Evolutionary conservation across 2,888 invertebrate genomes (phyloP), one percentile per base, ranked within the genome.

Genomic region (Trichopria drosophilae): DNA sequence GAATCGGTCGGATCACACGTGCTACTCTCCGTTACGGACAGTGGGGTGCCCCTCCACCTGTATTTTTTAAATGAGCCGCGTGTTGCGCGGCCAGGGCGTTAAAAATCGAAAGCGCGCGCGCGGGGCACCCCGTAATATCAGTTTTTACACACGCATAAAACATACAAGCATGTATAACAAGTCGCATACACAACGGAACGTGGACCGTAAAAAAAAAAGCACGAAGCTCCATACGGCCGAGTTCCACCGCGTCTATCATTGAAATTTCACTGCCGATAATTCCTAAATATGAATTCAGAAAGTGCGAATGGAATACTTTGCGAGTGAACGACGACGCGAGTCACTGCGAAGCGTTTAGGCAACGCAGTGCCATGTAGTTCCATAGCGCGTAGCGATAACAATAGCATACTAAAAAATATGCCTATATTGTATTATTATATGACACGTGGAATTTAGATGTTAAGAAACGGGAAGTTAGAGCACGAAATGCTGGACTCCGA

Each of bases 241-340:
- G n/a, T n/a, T n/a, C n/a, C n/a, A n/a, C 67, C 68, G 69, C 71
- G 69, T 73, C 69, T 71, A 71, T 72, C 70, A 63, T 60, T 75
- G 73, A 73, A 71, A 75, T 75, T 74, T 74, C 74, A 75, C 75
- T 75, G 75, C 75, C 75, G 73, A 74, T 75, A 75, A 59, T 73
- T 72, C 74, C 71, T 72, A 72, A 72, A 68, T 66, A 55, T 57
- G 59, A 61, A 58, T 54, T 51, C 46, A 49, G 43, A 32, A 23
- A 39, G 41, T 50, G 20, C 34, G 36, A 39, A 9, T 9, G 29
- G 31, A 39, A 47, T 29, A 20, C 6, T n/a, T n/a, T 22, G 20
- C 50, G 47, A 52, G 40, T 49, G 43, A 24, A 46, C 51, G 41
- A 49, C 45, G 39, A 51, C 29, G 51, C 44, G 46, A 49, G 52